Evolutionary conservation across 1,140 invertebrate species (phyloP).

Genomic region (Acromyrmex echinatior): DNA sequence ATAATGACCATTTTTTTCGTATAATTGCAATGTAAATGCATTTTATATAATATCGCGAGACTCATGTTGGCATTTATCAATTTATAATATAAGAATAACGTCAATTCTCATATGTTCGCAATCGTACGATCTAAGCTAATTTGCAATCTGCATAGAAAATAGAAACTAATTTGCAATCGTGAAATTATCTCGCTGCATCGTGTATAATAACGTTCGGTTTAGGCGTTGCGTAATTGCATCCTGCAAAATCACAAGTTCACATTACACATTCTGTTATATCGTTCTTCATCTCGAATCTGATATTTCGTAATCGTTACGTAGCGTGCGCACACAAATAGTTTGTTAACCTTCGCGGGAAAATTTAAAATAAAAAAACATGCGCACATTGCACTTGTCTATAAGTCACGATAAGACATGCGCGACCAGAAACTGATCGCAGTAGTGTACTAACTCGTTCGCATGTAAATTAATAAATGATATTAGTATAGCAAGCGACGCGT

Average conservation of each 20-base stretch:
- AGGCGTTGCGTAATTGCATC: conserved; percentile 1
- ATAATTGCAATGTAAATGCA: not conserved
- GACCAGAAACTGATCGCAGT: not conserved
- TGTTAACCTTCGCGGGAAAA: too few relatives aligned
- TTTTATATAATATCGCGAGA: not conserved
- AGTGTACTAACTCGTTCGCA: not conserved
- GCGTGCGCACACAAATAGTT: not conserved
- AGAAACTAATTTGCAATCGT: not conserved
- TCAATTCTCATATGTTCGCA: not conserved
- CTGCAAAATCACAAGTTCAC: conserved; percentile 24
- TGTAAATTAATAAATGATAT: not conserved
- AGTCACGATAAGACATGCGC: not conserved
- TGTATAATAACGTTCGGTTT: not conserved
- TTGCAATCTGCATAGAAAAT: not conserved
- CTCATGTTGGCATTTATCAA: not conserved
- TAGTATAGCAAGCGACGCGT: not conserved
- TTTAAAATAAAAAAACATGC: not conserved
- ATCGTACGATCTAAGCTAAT: not conserved
- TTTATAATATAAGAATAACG: not conserved
- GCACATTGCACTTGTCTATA: not conserved
- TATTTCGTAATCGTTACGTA: not conserved
- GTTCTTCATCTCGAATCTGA: not conserved
- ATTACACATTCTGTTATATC: not conserved
- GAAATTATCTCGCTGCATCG: not conserved
- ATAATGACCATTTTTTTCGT: conserved; percentile 11